Conservation (phyloP, 2,113 vertebrate genomes). For the Spea multiplicata region DNA sequence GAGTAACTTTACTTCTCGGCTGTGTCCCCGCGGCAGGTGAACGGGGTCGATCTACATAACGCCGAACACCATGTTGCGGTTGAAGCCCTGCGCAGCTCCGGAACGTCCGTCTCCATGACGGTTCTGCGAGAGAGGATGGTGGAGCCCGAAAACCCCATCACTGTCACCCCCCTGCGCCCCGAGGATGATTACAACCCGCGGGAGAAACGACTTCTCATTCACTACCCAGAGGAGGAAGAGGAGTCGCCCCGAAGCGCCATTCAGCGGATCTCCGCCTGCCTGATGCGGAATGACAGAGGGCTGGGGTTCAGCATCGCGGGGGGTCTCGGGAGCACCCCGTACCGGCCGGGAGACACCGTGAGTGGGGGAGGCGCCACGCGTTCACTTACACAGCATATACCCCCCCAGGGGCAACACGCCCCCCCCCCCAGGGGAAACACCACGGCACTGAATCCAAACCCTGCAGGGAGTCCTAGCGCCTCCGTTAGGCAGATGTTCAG, state of each 20-base stretch:
- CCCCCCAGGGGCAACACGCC: not conserved
- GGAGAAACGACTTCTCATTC: slow-evolving; percentile 75
- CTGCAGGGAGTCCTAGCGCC: too few species aligned
- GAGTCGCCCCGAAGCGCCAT: not conserved
- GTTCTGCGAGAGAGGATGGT: slow-evolving; percentile 93
- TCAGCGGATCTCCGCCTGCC: slow-evolving; percentile 75
- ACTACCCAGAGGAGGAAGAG: slow-evolving; percentile 59
- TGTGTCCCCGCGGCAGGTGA: slow-evolving; percentile 72
- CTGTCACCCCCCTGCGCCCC: slow-evolving; percentile 82
- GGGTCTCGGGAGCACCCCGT: slow-evolving; percentile 88
- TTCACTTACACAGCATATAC: too few species aligned
- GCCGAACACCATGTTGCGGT: slow-evolving; percentile 92
- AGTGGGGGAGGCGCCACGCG: too few species aligned
- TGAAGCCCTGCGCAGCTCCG: slow-evolving; percentile 86
- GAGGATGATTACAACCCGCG: slow-evolving; percentile 91
- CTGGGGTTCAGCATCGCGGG: slow-evolving; percentile 97
- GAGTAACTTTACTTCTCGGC: too few species aligned
- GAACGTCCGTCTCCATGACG: slow-evolving; percentile 78
- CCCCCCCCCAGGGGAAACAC: too few species aligned
- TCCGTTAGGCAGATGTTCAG: too few species aligned
- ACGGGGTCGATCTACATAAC: slow-evolving; percentile 77
- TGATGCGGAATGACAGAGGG: slow-evolving; percentile 88
- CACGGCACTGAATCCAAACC: too few species aligned
- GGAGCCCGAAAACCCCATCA: slow-evolving; percentile 94
- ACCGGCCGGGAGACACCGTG: slow-evolving; percentile 84